These are phyloP conservation scores for Amphibalanus amphitrite DNA, from an alignment of 1,140 invertebrate species.

Conservation along the genomic window DNA sequence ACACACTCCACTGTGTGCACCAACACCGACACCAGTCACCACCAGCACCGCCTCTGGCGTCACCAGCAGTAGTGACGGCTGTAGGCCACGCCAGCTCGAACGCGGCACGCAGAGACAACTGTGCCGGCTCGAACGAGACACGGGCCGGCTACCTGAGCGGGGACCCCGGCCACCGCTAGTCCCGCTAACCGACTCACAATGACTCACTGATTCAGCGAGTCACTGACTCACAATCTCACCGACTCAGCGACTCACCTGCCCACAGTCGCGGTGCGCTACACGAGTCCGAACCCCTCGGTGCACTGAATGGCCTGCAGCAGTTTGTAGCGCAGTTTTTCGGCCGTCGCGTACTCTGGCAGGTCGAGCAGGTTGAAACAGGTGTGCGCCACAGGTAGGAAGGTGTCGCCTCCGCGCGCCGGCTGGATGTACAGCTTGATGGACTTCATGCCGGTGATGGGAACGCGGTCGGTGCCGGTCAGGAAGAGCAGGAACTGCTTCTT, in stretches of 20 bases:
- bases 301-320: slow-evolving; percentile 82
- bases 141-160: too few relatives aligned
- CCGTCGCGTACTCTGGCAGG: slow-evolving; percentile 72
- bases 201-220: not conserved
- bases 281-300: slow-evolving; percentile 84
- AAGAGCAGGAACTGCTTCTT: slow-evolving; percentile 91
- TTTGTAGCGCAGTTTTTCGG: slow-evolving; percentile 69
- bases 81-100: too few relatives aligned
- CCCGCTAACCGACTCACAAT: not conserved
- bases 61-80: too few relatives aligned
- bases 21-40: too few relatives aligned
- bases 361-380: slow-evolving; percentile 95
- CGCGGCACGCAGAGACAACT: too few relatives aligned
- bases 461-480: slow-evolving; percentile 86
- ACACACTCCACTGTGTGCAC: too few relatives aligned
- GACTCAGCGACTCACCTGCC: not conserved
- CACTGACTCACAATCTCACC: not conserved
- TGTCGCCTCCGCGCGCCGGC: slow-evolving; percentile 55
- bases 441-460: slow-evolving; percentile 91
- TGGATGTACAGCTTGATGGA: slow-evolving; percentile 74
- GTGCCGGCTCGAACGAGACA: too few relatives aligned
- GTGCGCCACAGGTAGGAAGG: slow-evolving; percentile 83
- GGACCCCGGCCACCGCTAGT: too few relatives aligned
- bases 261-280: slow-evolving; percentile 30
- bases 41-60: too few relatives aligned